Evolutionary conservation across 2,113 vertebrate species (phyloP).

Genomic region (Cyanistes caeruleus): DNA sequence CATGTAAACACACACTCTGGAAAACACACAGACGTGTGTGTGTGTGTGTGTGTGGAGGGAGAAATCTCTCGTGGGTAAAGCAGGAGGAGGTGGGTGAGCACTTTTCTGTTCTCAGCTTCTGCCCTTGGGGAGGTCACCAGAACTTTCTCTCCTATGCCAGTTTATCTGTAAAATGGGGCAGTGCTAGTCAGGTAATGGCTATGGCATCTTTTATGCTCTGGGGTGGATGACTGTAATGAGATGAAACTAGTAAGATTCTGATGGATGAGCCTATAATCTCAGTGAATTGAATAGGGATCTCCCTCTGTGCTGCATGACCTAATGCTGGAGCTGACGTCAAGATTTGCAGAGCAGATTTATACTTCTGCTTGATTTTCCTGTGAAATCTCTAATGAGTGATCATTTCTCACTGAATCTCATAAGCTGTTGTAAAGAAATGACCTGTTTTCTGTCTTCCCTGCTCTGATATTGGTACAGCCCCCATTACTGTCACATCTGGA

Average conservation of each 20-base stretch:
- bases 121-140: not conserved
- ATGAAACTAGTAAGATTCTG: not conserved
- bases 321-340: conserved; percentile 21
- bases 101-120: not conserved
- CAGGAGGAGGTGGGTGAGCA: not conserved
- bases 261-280: not conserved
- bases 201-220: not conserved
- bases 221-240: not conserved
- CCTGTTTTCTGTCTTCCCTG: not conserved
- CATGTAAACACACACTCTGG: not conserved
- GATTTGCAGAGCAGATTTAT: not conserved
- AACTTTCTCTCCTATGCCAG: not conserved
- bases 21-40: not conserved
- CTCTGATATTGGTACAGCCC: not conserved
- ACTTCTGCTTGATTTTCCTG: not conserved
- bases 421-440: not conserved
- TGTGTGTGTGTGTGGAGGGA: not conserved
- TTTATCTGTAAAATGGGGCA: not conserved
- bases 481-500: not conserved
- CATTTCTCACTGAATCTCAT: not conserved
- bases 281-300: conserved; percentile 14
- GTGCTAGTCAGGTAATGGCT: not conserved
- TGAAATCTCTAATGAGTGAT: not conserved
- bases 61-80: not conserved
- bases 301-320: conserved; percentile 31